Evolutionary conservation across 2,113 vertebrate species (phyloP).

Genomic region (Microtus ochrogaster): DNA sequence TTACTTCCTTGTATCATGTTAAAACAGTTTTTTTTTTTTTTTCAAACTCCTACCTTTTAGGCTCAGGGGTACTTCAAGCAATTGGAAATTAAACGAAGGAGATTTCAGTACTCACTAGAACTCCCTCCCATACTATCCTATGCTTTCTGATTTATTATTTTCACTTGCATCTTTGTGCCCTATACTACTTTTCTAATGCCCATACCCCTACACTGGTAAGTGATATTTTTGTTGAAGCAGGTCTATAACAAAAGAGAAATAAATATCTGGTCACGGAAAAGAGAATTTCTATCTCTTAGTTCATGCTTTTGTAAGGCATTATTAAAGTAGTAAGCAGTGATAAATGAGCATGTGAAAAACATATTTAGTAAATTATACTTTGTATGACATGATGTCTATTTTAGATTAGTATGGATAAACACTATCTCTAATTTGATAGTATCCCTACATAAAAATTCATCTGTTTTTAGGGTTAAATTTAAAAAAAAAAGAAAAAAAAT

Average conservation of each 20-base stretch:
- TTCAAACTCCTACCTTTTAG: no score
- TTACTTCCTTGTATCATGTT: no score
- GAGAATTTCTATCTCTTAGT: neutral
- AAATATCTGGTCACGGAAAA: neutral
- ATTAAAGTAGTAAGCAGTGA: neutral
- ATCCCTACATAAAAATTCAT: neutral
- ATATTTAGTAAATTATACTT: neutral
- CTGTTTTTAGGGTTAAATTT: neutral
- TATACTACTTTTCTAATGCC: no score
- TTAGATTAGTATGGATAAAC: neutral
- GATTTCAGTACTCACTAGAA: no score
- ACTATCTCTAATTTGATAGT: neutral
- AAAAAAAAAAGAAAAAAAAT: neutral
- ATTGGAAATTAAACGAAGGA: no score
- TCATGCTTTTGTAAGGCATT: neutral
- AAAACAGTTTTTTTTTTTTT: no score
- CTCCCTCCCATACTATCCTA: no score
- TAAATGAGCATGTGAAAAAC: neutral
- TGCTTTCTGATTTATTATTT: no score
- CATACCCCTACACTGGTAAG: no score
- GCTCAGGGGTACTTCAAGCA: no score
- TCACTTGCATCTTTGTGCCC: no score
- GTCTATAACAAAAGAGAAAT: neutral
- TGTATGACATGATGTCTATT: neutral
- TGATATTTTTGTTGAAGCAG: no score